Evolutionary conservation across 2,113 vertebrate species (phyloP).

Genomic region (Cephalopterus ornatus): DNA sequence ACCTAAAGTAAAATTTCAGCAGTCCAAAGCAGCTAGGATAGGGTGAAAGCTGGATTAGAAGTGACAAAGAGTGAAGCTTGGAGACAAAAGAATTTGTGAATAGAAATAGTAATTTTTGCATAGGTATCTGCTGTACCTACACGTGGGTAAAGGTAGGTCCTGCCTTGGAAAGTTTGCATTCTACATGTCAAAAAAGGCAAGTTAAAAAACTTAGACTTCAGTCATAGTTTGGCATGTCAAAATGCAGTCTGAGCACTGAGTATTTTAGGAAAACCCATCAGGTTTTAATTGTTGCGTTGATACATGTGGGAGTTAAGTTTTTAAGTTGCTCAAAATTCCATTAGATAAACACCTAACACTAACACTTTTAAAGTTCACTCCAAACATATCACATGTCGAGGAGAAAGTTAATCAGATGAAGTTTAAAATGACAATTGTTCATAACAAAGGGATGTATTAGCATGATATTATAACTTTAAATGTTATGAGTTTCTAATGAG

Average conservation of each 20-base stretch:
- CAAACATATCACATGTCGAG: rapidly evolving
- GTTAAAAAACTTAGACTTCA: neutral
- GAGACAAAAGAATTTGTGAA: neutral
- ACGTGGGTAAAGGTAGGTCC: neutral
- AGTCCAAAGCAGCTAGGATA: neutral
- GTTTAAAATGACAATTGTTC: neutral
- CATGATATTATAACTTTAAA: neutral
- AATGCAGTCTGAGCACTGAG: neutral
- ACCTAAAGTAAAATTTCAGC: neutral
- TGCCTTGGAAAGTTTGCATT: neutral
- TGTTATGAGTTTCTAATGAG: neutral
- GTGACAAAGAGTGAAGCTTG: neutral
- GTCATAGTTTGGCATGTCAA: neutral
- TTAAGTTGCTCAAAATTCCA: neutral
- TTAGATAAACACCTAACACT: no score
- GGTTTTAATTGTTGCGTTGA: neutral
- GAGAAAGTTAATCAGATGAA: neutral
- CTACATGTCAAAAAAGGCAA: neutral
- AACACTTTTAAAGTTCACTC: neutral
- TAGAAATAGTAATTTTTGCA: neutral
- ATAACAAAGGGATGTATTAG: neutral
- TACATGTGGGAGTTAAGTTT: neutral
- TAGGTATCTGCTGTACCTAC: neutral
- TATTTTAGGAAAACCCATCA: neutral
- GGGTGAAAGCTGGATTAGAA: neutral